Evolutionary conservation across 1,140 invertebrate genomes (phyloP), one percentile per base, ranked within the genome.

Genomic region (Heliothis virescens): DNA sequence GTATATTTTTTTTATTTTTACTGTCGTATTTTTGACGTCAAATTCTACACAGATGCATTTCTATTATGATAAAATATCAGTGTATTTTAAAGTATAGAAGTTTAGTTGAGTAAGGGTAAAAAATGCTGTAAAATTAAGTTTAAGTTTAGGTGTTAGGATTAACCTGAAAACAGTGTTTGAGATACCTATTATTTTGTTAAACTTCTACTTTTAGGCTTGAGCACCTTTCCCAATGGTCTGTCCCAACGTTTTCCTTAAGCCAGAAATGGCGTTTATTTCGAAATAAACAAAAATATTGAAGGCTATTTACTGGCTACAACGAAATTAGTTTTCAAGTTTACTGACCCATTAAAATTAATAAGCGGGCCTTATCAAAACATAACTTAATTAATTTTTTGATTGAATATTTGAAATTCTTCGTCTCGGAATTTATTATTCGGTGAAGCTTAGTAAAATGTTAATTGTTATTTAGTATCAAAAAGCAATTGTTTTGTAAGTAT

Each of bases 351-450:
- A 76, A 76, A 63, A 76, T 63, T 62, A 73, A 73, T 73, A 57
- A 59, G 50, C 15, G 34, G 47, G 48, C 47, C 73, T 76, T 63
- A 76, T 63, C 59, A 76, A 76, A 76, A 63, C 47, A 29, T 34
- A 63, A 62, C 12, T 76, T 63, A 76, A 76, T 76, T 63, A 76
- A 76, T 76, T 76, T 76, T 76, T 76, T 73, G 52, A 73, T 73
- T 41, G 55, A 59, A 73, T 73, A 59, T 73, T 73, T 59, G 41
- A 16, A 73, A 73, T 73, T 47, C 34, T 73, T 73, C 55, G 26
- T 59, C 18, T 50, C 5, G 53, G n/a, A 47, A 55, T 72, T 7
- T 41, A 41, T 41, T 59, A 73, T 73, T 71, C n/a, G 12, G 10
- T 10, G 21, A 34, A 55, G 50, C 10, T 55, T 52, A n/a, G 50